Percentiles rank a stretch among this genome's conserved stretches.
Evolutionary conservation across 2,888 invertebrate species (phyloP).

Genomic region (Invenusta paracnida): DNA sequence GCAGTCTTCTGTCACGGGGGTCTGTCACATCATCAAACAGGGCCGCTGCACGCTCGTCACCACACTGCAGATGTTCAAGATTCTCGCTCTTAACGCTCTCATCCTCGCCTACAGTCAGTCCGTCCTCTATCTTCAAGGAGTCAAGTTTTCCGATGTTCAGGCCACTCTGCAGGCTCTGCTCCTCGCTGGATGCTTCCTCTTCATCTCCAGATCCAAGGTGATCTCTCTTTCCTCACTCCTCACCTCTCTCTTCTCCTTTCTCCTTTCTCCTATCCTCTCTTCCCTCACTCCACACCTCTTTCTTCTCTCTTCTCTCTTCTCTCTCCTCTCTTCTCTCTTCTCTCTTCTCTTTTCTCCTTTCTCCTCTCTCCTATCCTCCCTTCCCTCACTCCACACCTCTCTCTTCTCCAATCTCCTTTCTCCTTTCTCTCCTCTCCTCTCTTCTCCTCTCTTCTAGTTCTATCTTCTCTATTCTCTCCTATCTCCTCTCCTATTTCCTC

Average conservation of each 20-base stretch:
- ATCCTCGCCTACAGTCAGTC: constrained; percentile 97
- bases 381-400: no score
- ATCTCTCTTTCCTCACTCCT: no score
- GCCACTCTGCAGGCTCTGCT: constrained; percentile 93
- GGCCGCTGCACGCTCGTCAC: constrained; percentile 97
- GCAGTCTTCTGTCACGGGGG: constrained; percentile 90
- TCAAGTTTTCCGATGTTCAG: constrained; percentile 93
- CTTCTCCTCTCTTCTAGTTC: no score
- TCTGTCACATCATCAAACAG: constrained; percentile 98
- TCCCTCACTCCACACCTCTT: background rate
- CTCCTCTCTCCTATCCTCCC: no score
- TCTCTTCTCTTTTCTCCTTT: no score
- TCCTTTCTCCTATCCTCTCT: background rate
- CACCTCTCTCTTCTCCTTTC: no score
- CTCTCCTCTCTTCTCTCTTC: no score
- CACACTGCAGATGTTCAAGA: constrained; percentile 99
- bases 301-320: background rate
- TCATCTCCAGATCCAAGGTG: constrained; percentile 94
- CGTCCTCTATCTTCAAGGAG: constrained; percentile 91
- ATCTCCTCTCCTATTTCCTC: no score
- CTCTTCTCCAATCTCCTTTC: background rate
- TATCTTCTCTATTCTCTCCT: background rate
- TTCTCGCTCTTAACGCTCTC: constrained; percentile 90
- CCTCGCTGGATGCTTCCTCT: constrained; percentile 90
- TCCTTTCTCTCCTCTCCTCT: no score